Evolutionary conservation across 2,113 vertebrate genomes (phyloP), one percentile per base, ranked within the genome.

Genomic region (Coptodon rendalli): DNA sequence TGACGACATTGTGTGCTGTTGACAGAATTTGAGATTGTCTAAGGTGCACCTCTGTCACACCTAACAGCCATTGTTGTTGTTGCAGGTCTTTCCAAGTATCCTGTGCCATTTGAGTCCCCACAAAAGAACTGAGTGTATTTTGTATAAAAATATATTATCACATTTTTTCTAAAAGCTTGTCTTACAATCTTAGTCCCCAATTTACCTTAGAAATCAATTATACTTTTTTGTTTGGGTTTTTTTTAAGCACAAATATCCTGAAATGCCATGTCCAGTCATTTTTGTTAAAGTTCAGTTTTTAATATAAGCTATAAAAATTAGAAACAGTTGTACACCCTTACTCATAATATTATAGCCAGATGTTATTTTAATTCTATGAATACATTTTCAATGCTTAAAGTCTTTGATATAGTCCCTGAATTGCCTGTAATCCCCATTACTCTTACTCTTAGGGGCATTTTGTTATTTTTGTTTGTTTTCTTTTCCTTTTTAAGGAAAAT

Each of bases 401-500:
- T 56, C 22, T 56, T 56, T 56, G 53, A 56, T 3, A 56, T 1
- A 56, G 22, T 56, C 22, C 53, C 22, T 56, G 53, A 56, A 56
- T 13, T 56, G 22, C 2, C 53, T 13, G 53, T 13, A 56, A 54
- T n/a, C 53, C 53, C 53, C 53, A 56, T 56, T 56, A 56, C 22
- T 56, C 53, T 56, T 56, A 24, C 10, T 56, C 3, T 56, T 56
- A 54, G 52, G 53, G 53, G 53, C 2, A 24, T 54, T 56, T 56
- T 24, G 11, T 56, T 56, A 7, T 56, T 56, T 56, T 56, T 56
- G 6, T 24, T 56, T 56, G 3, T 24, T 56, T 56, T 13, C 0
- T 54, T 52, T n/a, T 6, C 1, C 0, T n/a, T 12, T 56, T 24
- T 1, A 13, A 56, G 3, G 22, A 7, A 56, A 56, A 56, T 56